Conservation (phyloP, 2,797 vertebrate species). For the Coranthus polyacanthus region DNA sequence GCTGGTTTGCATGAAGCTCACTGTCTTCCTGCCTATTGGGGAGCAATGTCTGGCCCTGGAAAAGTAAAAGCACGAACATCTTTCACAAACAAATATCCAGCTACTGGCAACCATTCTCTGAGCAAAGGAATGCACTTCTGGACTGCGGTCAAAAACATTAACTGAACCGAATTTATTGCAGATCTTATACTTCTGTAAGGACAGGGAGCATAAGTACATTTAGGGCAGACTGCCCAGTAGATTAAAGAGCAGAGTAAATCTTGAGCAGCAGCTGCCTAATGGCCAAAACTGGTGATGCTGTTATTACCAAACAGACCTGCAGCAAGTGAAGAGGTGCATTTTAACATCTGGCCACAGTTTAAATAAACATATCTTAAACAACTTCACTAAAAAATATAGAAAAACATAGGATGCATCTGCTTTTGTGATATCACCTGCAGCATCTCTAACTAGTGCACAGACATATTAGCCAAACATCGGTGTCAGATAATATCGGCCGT, state of each 20-base stretch:
- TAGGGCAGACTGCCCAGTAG: conserved; percentile 24
- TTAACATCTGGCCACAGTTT: neutral
- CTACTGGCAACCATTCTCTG: neutral
- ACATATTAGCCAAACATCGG: no score
- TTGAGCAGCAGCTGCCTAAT: conserved; percentile 17
- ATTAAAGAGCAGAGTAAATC: conserved; percentile 33
- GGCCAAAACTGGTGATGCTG: conserved; percentile 21
- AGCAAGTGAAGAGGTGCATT: neutral
- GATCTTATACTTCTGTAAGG: conserved; percentile 5
- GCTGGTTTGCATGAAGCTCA: neutral
- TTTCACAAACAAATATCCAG: neutral
- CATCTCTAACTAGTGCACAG: no score
- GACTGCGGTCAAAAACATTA: conserved; percentile 11
- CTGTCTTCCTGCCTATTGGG: neutral
- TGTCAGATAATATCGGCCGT: no score
- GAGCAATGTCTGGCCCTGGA: neutral
- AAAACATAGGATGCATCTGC: no score
- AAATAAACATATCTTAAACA: no score
- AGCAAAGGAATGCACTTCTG: conserved; percentile 4
- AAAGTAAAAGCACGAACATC: neutral
- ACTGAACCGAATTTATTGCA: conserved; percentile 1
- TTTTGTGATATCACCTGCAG: no score
- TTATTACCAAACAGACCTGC: conserved; percentile 13
- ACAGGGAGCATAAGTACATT: conserved; percentile 30
- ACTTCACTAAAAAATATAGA: no score